These are phyloP conservation scores for Mesoclemmys tuberculata DNA, from an alignment of 2,113 vertebrate genomes.

Conservation along the genomic window DNA sequence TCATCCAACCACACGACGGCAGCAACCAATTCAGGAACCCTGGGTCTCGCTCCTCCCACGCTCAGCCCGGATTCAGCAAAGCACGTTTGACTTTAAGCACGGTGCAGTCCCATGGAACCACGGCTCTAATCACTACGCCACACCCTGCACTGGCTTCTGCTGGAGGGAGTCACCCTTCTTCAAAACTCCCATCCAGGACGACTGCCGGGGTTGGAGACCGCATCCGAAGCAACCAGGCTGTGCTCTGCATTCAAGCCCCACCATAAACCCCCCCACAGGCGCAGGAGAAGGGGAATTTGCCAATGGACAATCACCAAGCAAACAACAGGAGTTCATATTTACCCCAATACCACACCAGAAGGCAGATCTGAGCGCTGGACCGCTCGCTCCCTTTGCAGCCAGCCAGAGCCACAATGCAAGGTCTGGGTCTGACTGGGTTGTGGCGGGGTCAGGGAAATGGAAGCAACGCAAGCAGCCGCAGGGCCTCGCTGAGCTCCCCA, in stretches of 20 bases:
- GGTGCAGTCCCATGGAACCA: background rate
- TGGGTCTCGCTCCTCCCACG: rapidly evolving
- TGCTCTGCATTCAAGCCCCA: background rate
- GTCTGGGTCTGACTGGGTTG: background rate
- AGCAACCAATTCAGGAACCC: rapidly evolving
- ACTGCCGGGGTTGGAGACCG: background rate
- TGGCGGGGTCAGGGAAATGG: background rate
- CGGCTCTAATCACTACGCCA: background rate
- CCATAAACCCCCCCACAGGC: background rate
- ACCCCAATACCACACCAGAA: background rate
- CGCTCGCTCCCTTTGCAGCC: background rate
- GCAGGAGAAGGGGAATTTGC: background rate
- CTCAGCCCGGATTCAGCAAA: background rate
- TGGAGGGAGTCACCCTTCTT: background rate
- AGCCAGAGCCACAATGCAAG: background rate
- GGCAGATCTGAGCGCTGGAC: background rate
- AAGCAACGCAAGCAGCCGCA: background rate
- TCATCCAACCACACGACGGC: rapidly evolving
- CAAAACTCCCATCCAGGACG: background rate
- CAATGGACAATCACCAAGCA: background rate
- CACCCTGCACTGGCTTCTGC: background rate
- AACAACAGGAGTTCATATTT: background rate
- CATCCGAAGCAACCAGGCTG: background rate
- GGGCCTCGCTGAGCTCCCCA: background rate
- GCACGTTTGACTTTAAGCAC: background rate